phyloP scores from a whole-genome alignment of 1,140 invertebrate genomes.

The Drosophila repletoides region DNA sequence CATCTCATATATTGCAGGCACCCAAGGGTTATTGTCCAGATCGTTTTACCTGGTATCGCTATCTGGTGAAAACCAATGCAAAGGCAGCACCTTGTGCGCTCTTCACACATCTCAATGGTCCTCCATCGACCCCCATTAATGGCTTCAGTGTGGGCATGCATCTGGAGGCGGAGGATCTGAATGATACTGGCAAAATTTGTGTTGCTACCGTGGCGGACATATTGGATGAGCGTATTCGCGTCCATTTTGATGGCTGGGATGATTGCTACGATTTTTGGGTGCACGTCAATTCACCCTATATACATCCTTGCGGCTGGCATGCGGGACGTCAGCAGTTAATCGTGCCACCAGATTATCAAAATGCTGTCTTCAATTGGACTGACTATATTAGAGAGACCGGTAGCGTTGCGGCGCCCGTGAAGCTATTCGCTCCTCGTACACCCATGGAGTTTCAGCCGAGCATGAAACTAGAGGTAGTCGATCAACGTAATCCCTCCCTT shows the following conservation, averaged over 20 bases:
- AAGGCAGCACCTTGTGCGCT: conserved; percentile 90
- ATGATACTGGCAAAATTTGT: conserved; percentile 92
- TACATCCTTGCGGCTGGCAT: conserved; percentile 97
- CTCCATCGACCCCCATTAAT: conserved; percentile 41
- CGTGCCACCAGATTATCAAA: conserved; percentile 89
- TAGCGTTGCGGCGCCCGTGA: conserved; percentile 89
- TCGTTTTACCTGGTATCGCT: conserved; percentile 92
- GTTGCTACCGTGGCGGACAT: conserved; percentile 94
- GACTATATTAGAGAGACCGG: conserved; percentile 89
- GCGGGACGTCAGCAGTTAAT: conserved; percentile 90
- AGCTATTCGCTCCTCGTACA: conserved; percentile 91
- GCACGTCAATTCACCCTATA: conserved; percentile 93
- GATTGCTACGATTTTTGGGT: conserved; percentile 97
- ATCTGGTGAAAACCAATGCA: conserved; percentile 90
- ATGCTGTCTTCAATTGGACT: conserved; percentile 91
- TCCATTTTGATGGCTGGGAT: conserved; percentile 98
- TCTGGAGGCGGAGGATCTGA: conserved; percentile 96
- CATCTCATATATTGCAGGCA: conserved; percentile 88
- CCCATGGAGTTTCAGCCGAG: conserved; percentile 92
- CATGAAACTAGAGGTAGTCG: conserved; percentile 96
- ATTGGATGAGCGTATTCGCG: conserved; percentile 91
- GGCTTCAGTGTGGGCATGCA: conserved; percentile 90
- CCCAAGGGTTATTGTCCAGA: conserved; percentile 87
- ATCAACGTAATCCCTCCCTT: conserved; percentile 88
- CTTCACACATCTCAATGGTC: conserved; percentile 85